Conservation (phyloP, 1,140 invertebrate genomes). For the Diorhabda elongata region DNA sequence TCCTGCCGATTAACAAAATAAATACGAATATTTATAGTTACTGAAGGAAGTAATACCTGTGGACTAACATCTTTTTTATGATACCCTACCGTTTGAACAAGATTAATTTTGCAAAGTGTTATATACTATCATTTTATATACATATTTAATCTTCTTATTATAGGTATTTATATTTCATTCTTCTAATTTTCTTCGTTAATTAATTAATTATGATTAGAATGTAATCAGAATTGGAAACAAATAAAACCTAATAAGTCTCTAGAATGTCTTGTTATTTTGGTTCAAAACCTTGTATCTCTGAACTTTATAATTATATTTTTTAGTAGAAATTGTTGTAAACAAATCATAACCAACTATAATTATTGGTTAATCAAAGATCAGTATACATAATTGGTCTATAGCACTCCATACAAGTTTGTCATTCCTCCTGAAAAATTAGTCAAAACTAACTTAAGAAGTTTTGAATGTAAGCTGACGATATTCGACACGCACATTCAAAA, state of each 20-base stretch:
- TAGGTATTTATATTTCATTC: background rate
- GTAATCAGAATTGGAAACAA: too few species aligned
- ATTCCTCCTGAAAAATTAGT: background rate
- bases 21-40: too few species aligned
- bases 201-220: too few species aligned
- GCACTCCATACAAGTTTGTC: background rate
- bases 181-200: background rate
- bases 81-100: constrained; percentile 3
- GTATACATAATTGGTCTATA: background rate
- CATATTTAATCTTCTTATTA: constrained; percentile 1
- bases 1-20: too few species aligned
- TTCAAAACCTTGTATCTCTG: constrained; percentile 4
- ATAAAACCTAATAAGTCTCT: too few species aligned
- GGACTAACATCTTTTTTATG: constrained; percentile 6
- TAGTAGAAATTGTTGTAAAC: constrained; percentile 2
- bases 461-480: constrained; percentile 4
- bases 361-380: too few species aligned
- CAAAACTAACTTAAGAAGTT: background rate
- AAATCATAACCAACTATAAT: background rate
- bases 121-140: background rate
- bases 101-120: background rate
- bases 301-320: constrained; percentile 4
- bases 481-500: background rate
- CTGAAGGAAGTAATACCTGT: constrained; percentile 3
- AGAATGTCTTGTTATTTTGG: background rate